Base-by-base conservation (phyloP, 2,797 vertebrate species). In the Enoplosus armatus region DNA sequence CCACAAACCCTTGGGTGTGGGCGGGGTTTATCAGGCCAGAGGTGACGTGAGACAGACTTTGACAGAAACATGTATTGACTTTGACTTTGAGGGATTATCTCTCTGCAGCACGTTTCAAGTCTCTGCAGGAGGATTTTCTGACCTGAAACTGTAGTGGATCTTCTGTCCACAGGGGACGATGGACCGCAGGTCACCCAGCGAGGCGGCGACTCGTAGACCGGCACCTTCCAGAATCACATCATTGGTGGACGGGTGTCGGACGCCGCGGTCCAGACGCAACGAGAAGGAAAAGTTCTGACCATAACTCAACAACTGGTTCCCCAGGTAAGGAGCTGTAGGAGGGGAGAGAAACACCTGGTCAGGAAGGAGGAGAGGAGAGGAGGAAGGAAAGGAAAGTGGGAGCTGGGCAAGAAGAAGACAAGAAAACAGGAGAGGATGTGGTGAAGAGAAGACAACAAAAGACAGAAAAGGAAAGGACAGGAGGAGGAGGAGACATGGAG, bases 221-320 rank as follows among this genome's bases (percentile, higher is more conserved):
- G 83, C 94, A 7, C 98, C 98, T 64, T 98, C 97, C 79, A 99
- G 88, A 12, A 98, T 72, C 56, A 99, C 93, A 0, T 99, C 98
- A 0, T 90, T 93, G 0, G 88, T 72, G 6, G 97, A 98, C 0
- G 97, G 95, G 16, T 94, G 92, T 9, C 89, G 94, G 9, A 95
- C 95, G 2, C 97, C 96, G 24, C 95, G 94, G 92, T 98, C 97
- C 93, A 99, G 90, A 22, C 97, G 97, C 86, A 98, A 92, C 7
- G 92, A 93, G 12, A 99, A 98, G 79, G 96, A 97, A 2, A 99
- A 73, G 0, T 55, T 95, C 91, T 98, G 98, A 3, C 97, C 95
- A 0, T 98, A 99, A 90, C 98, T 99, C 78, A 98, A 88, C 54
- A 95, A 91, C 88, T 97, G 96, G 74, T 99, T 97, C 18, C 98